Percentiles rank a stretch among this genome's conserved stretches.
phyloP scores from a whole-genome alignment of 2,113 vertebrate genomes.

The Ictalurus punctatus region DNA sequence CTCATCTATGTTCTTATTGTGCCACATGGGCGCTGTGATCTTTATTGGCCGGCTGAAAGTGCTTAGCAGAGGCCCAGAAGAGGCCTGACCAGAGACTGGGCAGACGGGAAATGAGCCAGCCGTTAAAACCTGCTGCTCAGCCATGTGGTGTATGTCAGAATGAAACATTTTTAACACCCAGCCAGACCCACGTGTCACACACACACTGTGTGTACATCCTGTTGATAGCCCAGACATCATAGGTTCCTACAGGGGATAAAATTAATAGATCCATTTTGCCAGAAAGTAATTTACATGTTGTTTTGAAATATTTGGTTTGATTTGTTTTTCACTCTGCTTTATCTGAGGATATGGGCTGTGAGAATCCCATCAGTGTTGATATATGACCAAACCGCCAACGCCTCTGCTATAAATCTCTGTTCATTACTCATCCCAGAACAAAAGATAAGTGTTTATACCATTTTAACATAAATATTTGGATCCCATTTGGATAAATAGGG shows the following conservation, averaged over 20 bases:
- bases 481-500: not conserved
- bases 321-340: not conserved
- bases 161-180: constrained; percentile 44
- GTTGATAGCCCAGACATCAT: not conserved
- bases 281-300: not conserved
- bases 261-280: not conserved
- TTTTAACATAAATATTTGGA: constrained; percentile 9
- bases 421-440: constrained; percentile 17
- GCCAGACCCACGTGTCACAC: not conserved
- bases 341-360: not conserved
- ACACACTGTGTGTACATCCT: constrained; percentile 5
- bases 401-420: constrained; percentile 9
- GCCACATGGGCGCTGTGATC: constrained; percentile 44
- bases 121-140: constrained; percentile 34
- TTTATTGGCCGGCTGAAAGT: constrained; percentile 52
- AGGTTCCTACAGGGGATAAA: not conserved
- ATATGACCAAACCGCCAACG: not conserved
- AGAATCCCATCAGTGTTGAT: not conserved
- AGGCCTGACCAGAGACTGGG: constrained; percentile 18
- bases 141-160: constrained; percentile 53
- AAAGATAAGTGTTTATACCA: constrained; percentile 20
- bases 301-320: not conserved
- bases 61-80: constrained; percentile 45
- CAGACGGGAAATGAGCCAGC: constrained; percentile 40
- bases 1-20: constrained; percentile 40